Base-by-base conservation (phyloP, 2,888 invertebrate species). In the Steromphala cineraria region DNA sequence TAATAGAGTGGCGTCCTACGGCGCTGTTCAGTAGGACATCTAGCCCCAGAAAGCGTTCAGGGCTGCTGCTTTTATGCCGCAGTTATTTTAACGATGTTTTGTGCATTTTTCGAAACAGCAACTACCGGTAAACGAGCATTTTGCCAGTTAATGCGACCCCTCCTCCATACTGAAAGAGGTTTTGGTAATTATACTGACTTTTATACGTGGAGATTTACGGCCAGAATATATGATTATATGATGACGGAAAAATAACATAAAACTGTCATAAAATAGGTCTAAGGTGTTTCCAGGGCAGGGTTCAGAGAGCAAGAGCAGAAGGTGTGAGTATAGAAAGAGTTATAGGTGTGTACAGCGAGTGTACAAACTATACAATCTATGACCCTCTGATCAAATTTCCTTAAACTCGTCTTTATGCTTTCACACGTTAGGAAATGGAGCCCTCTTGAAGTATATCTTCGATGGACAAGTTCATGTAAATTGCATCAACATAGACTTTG, bases 81-180 rank as follows among this genome's bases (percentile, higher is more conserved):
- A 40, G 40, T 36, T 40, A 71, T 36, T 36, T 71, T 71, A 71
- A 36, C 36, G 36, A 40, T 36, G 31, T 71, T 71, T 40, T 19
- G 28, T 31, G 28, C 28, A 28, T 21, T 21, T 24, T 62, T 28
- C 28, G 62, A 71, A 71, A 71, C 31, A 40, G 36, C 71, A 17
- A 36, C 28, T 71, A 36, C 71, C 71, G 71, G 71, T 71, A 71
- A 62, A 62, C 62, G 62, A 28, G 28, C 28, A 62, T 62, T 62
- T 62, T 28, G 62, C 46, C 13, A 46, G 46, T 46, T 46, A 46
- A 46, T 46, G 46, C 13, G 46, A 46, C 46, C 46, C 46, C 46
- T 46, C 46, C 46, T 46, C 46, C 46, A 5, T 13, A 46, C 46
- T 46, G 46, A 46, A 46, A 5, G 46, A 46, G 46, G 46, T 46